A percentile compares a stretch with the other conserved stretches of the same genome.
Conservation (phyloP, 2,113 vertebrate species). For the Callocephalon fimbriatum region DNA sequence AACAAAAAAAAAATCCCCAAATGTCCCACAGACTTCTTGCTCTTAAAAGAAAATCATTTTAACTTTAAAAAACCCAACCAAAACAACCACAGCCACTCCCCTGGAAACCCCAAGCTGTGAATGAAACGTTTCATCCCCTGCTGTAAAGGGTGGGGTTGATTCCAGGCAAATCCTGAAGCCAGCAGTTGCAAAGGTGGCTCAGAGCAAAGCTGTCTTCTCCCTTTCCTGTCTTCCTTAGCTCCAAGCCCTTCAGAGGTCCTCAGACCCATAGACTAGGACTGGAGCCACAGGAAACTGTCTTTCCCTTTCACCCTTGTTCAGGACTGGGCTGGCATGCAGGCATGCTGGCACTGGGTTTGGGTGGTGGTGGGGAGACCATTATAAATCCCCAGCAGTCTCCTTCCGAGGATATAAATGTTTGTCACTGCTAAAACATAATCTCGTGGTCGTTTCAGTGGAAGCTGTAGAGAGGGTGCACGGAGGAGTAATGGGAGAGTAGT, state of each 20-base stretch:
- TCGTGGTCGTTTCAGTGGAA: not conserved
- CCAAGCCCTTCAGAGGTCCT: not conserved
- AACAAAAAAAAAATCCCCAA: not conserved
- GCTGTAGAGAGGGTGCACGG: not conserved
- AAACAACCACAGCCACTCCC: conserved; percentile 25
- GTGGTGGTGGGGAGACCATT: not conserved
- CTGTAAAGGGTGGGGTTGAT: not conserved
- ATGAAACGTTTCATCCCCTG: not conserved
- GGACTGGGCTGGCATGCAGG: not conserved
- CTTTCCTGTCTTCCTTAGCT: not conserved
- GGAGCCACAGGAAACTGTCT: not conserved
- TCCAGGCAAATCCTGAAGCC: not conserved
- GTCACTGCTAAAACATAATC: not conserved
- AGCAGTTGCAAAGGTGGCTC: not conserved
- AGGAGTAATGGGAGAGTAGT: not conserved
- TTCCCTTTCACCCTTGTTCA: not conserved
- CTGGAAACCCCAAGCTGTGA: conserved; percentile 23
- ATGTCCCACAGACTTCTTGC: not conserved
- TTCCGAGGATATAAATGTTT: not conserved
- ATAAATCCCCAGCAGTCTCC: not conserved
- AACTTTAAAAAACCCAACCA: not conserved
- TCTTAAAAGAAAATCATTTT: not conserved
- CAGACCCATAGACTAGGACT: no score
- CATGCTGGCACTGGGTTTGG: not conserved
- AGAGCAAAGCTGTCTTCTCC: not conserved